Conservation (phyloP, 2,888 invertebrate genomes). For the Ethmia dodecea region DNA sequence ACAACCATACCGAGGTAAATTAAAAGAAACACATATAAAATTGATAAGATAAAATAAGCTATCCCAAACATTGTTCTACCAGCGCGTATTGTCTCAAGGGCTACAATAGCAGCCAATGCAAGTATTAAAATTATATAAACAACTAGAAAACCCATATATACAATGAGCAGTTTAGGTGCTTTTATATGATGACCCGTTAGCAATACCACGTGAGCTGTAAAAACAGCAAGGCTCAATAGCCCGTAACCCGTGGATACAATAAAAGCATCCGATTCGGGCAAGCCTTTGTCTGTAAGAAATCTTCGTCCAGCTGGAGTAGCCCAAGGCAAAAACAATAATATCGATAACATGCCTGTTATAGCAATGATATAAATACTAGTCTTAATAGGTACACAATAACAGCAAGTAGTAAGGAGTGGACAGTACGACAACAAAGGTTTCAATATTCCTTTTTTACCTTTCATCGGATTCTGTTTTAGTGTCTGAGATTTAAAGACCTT, state of each 20-base stretch:
- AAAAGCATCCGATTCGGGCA: conserved; percentile 19
- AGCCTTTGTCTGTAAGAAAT: conserved; percentile 20
- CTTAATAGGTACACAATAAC: conserved; percentile 24
- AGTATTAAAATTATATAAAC: conserved; percentile 25
- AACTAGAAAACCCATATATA: too few relatives aligned
- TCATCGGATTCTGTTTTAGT: too few relatives aligned
- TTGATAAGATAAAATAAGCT: conserved; percentile 19
- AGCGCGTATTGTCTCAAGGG: conserved; percentile 19
- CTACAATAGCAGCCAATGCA: conserved; percentile 20
- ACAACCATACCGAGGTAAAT: conserved; percentile 36
- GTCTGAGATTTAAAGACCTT: too few relatives aligned
- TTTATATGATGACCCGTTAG: too few relatives aligned
- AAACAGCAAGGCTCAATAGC: conserved; percentile 21
- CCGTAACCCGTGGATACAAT: conserved; percentile 20
- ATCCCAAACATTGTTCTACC: conserved; percentile 21
- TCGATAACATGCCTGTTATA: conserved; percentile 28
- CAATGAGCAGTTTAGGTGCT: too few relatives aligned
- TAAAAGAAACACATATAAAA: conserved; percentile 20
- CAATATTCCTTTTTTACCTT: too few relatives aligned
- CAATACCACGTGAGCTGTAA: conserved; percentile 24
- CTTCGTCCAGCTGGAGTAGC: conserved; percentile 18
- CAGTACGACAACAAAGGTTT: too few relatives aligned
- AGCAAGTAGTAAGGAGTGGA: too few relatives aligned
- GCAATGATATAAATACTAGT: conserved; percentile 26
- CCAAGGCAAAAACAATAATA: conserved; percentile 23